Percentiles rank a stretch among this genome's conserved stretches.
These are phyloP conservation scores for Tinea pellionella DNA, from an alignment of 2,888 invertebrate species.

Conservation along the genomic window DNA sequence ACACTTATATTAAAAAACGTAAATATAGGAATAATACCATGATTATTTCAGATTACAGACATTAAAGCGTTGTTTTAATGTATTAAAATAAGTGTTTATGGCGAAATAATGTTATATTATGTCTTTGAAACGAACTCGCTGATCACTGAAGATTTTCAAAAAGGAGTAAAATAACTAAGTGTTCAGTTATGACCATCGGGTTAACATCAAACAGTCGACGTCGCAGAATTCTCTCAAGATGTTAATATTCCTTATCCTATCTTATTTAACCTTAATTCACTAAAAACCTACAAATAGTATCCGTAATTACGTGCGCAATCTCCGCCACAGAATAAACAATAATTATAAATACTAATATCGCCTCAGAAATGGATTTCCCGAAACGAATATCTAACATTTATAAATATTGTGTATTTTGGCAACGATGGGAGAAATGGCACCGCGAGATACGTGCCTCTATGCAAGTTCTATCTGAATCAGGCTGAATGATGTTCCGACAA, in stretches of 20 bases:
- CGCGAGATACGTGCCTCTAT: not conserved
- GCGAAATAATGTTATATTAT: too few species aligned
- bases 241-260: not conserved
- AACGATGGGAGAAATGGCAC: not conserved
- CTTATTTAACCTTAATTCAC: not conserved
- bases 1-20: too few species aligned
- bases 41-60: too few species aligned
- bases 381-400: not conserved
- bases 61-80: too few species aligned
- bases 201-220: not conserved
- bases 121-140: not conserved
- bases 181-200: not conserved
- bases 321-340: not conserved
- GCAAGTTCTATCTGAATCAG: not conserved
- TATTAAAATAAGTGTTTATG: too few species aligned
- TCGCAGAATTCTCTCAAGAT: not conserved
- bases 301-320: not conserved
- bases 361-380: not conserved
- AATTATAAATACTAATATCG: not conserved
- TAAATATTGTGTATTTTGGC: not conserved
- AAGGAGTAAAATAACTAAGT: not conserved
- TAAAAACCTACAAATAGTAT: not conserved
- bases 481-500: not conserved
- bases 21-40: too few species aligned
- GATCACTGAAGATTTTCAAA: not conserved